Evolutionary conservation across 2,113 vertebrate species (phyloP).

Genomic region (Sceloporus tristichus): DNA sequence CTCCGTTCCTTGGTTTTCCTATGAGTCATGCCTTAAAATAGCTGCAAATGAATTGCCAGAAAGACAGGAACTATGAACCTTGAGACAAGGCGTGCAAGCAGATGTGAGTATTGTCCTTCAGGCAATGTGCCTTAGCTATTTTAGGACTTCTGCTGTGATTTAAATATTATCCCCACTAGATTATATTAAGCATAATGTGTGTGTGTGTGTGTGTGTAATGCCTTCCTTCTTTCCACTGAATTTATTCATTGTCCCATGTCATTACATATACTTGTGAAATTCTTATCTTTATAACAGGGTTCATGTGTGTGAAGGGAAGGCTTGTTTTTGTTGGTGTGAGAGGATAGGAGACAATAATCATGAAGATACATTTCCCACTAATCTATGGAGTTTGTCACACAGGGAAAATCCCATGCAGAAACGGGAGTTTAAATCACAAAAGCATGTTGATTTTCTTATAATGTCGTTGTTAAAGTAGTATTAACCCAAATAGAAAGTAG

Average conservation of each 20-base stretch:
- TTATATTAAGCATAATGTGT: not conserved
- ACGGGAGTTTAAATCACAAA: too few species aligned
- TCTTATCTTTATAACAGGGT: not conserved
- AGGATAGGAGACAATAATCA: not conserved
- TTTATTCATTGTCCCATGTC: not conserved
- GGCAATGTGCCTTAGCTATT: slow-evolving; percentile 5
- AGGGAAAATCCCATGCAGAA: too few species aligned
- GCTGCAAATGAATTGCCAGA: slow-evolving; percentile 4
- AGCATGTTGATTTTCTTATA: too few species aligned
- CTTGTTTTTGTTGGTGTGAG: not conserved
- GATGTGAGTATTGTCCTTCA: slow-evolving; percentile 8
- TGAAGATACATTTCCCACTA: too few species aligned
- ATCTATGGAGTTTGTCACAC: too few species aligned
- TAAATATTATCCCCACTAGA: not conserved
- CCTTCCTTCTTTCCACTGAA: not conserved
- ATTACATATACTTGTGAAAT: not conserved
- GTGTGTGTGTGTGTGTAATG: not conserved
- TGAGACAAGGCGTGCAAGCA: not conserved
- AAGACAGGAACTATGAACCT: not conserved
- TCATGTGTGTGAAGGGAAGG: not conserved
- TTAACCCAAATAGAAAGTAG: too few species aligned
- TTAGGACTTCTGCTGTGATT: not conserved
- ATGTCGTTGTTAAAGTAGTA: too few species aligned
- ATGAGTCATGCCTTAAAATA: slow-evolving; percentile 33
- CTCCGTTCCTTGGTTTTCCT: slow-evolving; percentile 9